phyloP scores from a whole-genome alignment of 2,888 invertebrate species.

The Lasioglossum oenotherae region DNA sequence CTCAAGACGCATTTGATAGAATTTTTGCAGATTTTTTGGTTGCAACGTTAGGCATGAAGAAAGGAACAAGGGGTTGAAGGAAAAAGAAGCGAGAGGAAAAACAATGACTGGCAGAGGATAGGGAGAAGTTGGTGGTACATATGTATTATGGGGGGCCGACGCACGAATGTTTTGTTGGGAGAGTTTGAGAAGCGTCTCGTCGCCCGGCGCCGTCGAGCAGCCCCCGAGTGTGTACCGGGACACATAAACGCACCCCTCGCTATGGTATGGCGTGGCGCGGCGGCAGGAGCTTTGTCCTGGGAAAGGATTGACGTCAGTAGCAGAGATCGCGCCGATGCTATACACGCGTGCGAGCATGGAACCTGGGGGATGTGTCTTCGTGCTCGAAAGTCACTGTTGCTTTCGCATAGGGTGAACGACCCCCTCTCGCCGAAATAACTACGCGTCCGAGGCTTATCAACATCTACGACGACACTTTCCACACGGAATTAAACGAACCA shows the following conservation, averaged over 20 bases:
- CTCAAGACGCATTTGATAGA: no score
- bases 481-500: neutral
- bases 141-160: slow-evolving; percentile 43
- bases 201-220: slow-evolving; percentile 57
- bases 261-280: neutral
- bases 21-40: no score
- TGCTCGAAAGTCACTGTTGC: neutral
- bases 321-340: slow-evolving; percentile 58
- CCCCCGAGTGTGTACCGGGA: slow-evolving; percentile 31
- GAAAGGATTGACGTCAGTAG: slow-evolving; percentile 61
- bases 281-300: slow-evolving; percentile 62
- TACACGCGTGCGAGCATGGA: neutral
- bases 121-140: slow-evolving; percentile 26
- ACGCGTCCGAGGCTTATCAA: neutral
- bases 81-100: neutral
- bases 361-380: neutral
- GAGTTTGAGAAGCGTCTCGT: slow-evolving; percentile 66
- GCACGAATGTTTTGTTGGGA: slow-evolving; percentile 51
- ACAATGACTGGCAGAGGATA: neutral
- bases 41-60: no score
- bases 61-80: neutral
- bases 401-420: neutral
- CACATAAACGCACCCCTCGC: slow-evolving; percentile 58
- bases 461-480: neutral
- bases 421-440: neutral